Base-by-base conservation (phyloP, 2,797 vertebrate species). In the Ispidina lecontei region DNA sequence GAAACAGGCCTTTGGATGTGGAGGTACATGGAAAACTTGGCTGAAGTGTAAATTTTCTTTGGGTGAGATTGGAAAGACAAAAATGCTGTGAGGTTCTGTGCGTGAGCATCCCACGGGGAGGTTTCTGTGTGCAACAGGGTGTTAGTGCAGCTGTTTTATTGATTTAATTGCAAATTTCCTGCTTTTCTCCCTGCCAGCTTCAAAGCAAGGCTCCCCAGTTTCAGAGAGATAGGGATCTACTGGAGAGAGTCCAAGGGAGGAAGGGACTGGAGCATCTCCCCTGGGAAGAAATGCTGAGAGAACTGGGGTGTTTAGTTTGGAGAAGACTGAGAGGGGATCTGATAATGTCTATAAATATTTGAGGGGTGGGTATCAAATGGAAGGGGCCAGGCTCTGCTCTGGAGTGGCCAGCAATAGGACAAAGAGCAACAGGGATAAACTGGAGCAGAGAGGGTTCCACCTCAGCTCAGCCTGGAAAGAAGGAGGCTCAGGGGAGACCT, bases 61-160 rank as follows among this genome's bases (percentile, higher is more conserved):
- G 31, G 14, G 49, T 22, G 25, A 41, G 31, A 20, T 0, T 5
- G 31, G 29, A 55, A 49, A 37, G 14, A 7, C 22, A 39, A 39
- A 67, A 68, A 23, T 9, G 41, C 37, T 23, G 14, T 0, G 2
- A 6, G 31, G 37, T 8, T 58, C 13, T 2, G 3, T 1, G 47
- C 2, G 5, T 5, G 35, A 55, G 52, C 9, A 4, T 39, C 7
- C 44, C 3, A 14, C 3, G 2, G 44, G 37, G 60, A 52, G 25
- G 39, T 10, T 54, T 21, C 23, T 7, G 20, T 8, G 6, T 2
- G 35, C 39, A 19, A 1, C 1, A 9, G 28, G n/a, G 62, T 3
- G 1, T 28, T 15, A 2, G 8, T 3, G 58, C 4, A 5, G 22
- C 3, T 1, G 2, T 26, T 10, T 7, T 11, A 7, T 2, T 5